Evolutionary conservation across 2,113 vertebrate species (phyloP), one percentile per base, ranked within the genome.

Genomic region (Orcinus orca): DNA sequence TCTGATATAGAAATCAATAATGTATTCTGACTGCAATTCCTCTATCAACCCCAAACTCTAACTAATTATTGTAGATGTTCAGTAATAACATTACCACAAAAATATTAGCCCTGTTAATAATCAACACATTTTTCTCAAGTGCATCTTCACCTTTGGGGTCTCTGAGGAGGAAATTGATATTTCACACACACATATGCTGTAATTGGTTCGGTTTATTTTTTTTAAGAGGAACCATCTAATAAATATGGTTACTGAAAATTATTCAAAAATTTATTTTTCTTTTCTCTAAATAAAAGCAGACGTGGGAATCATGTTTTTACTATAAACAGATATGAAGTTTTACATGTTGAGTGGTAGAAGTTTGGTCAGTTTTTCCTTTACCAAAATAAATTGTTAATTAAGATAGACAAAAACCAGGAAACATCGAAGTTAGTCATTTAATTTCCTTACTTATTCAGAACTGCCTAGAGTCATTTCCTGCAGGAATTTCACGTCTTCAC

Each of bases 361-460:
- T 38, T 95, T 97, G 76, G 93, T 95, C 95, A 97, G 13, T 95
- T 97, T 97, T 98, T 96, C 93, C 92, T 92, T 95, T 76, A 97
- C 96, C 83, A 97, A 97, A 97, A 95, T 96, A 96, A 97, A 91
- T 95, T 96, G 95, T 93, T 98, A 98, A 98, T 98, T 98, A 98
- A 98, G 96, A 96, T 31, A 90, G 73, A 97, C 95, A 95, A 96
- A 97, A 96, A 84, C 95, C 97, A 98, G 98, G 98, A 98, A 98
- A 95, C 67, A 84, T 93, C 95, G 93, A 97, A 96, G 60, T 97
- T 76, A 95, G 95, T 97, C 95, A 93, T 95, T 98, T 96, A 97
- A 98, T 98, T 98, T 98, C 98, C 97, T 97, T 94, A 92, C 95
- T 90, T 97, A 96, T 84, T 97, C 96, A 93, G 93, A 96, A 53